Base-by-base conservation (phyloP, 2,797 vertebrate genomes). In the Novumbra hubbsi region DNA sequence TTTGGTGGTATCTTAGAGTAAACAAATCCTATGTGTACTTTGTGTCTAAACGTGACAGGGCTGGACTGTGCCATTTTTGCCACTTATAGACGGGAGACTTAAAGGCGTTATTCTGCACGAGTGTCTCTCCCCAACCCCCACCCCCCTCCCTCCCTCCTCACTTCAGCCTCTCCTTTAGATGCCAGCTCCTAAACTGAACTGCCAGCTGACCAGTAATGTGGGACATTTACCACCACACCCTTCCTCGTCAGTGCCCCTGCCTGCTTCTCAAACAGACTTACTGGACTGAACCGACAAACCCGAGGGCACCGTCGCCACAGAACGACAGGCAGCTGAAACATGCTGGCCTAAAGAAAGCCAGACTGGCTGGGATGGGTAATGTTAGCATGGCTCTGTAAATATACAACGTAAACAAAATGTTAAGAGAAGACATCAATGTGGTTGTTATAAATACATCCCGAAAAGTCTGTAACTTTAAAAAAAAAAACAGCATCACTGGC, bases 111-210 rank as follows among this genome's bases (percentile, higher is more conserved):
- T 81, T 73, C 80, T 76, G 73, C 73, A 57, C 68, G 63, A 55
- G 64, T 41, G 24, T 6, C 68, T n/a, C 50, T 5, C 17, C 63
- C 63, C 19, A 11, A n/a, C 55, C 27, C 17, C 24, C 24, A 9
- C 24, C 66, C 0, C 52, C 21, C 62, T 5, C 8, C 68, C 49
- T n/a, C 49, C 64, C 72, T 72, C 66, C 69, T 70, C 71, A 78
- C 75, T 34, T 77, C 74, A 72, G 82, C 79, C 70, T 63, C 72
- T 76, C 50, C 49, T 0, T 32, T 84, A 69, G 84, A 76, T 83
- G 76, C 85, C 81, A 89, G 86, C 87, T 85, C 74, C 90, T 94
- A 90, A 92, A 92, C 88, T 90, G 91, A 93, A 86, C 83, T 90
- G 76, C 69, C 84, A 79, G 85, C 75, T 86, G 85, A 65, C 81